Base-by-base conservation (phyloP, 2,888 invertebrate genomes). In the Agonopterix heracliana region DNA sequence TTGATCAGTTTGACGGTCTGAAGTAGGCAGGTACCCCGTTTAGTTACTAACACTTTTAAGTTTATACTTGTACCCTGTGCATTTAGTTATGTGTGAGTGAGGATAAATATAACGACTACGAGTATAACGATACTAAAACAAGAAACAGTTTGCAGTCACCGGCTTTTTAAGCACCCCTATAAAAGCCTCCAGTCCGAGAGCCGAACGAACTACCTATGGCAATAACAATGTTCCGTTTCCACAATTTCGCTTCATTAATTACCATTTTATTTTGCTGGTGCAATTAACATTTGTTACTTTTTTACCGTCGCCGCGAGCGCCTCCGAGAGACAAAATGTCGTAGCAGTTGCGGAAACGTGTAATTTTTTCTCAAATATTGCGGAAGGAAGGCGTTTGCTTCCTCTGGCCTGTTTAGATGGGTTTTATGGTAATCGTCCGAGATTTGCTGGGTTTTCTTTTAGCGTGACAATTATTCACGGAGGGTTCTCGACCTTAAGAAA, bases 291-390 rank as follows among this genome's bases (percentile, higher is more conserved):
- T 80, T 69, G 74, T 78, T 75, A 80, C 71, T 76, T 78, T 77
- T 76, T 71, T 68, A 64, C 62, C 68, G 68, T 66, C 68, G 64
- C 63, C 61, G 64, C 66, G 64, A 63, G 26, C 65, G 68, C 66
- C 66, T 60, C 59, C 68, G 67, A 64, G 68, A 78, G 76, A 79
- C 81, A 84, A 82, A 84, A 79, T 78, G 81, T 76, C 78, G 69
- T 26, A 26, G 69, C 68, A 78, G 76, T 80, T 76, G 68, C 77
- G 87, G 87, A 86, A 87, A 75, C 73, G 78, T 77, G 82, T 81
- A 80, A 83, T 83, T 86, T 86, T 83, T 83, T 81, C 78, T 78
- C 82, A 85, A 86, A 84, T 83, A 85, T 80, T 73, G 78, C 84
- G 87, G 87, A 87, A 88, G 87, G 86, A 84, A 85, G 80, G 60